Base-by-base conservation (phyloP, 2,113 vertebrate species). In the Glaucomys volans region DNA sequence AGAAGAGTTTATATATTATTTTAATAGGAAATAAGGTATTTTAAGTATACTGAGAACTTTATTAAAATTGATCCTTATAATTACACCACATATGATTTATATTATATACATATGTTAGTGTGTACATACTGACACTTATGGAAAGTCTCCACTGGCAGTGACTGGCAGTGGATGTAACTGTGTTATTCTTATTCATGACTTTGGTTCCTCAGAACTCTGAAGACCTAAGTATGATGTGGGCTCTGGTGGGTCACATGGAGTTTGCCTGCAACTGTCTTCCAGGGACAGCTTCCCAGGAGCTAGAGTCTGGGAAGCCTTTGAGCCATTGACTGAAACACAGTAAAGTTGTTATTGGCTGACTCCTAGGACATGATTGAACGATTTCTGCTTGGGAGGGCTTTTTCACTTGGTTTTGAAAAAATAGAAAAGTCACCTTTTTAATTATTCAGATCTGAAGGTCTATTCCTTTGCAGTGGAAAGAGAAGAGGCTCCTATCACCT, bases 401-500 rank as follows among this genome's bases (percentile, higher is more conserved):
- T 85, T 76, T 77, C n/a, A 76, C 69, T 89, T 47, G 52, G 72
- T 80, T 94, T 76, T 71, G 6, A 10, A 32, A 80, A 87, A 80
- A 17, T 87, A 81, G 62, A 94, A 92, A 52, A 24, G 0, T 85
- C 71, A 95, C 77, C 75, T 92, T 77, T 93, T 96, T 88, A 44
- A 85, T 28, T 66, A 67, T 80, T 90, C 76, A 16, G 7, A 37
- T 91, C 77, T 50, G 79, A 87, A 91, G 76, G 77, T n/a, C 28
- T 82, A 47, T 84, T 96, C 81, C 22, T 90, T 52, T 47, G 26
- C 44, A 62, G 6, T 28, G 11, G 72, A 87, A 64, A 81, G 72
- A 74, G 87, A 54, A 90, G 95, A 86, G 76, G n/a, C 16, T 71
- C 50, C 76, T 32, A 57, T 35, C 44, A 35, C 87, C 88, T 94